Percentiles rank a stretch among this genome's conserved stretches.
Conservation (phyloP, 2,888 invertebrate species). For the Lasioglossum lativentre region DNA sequence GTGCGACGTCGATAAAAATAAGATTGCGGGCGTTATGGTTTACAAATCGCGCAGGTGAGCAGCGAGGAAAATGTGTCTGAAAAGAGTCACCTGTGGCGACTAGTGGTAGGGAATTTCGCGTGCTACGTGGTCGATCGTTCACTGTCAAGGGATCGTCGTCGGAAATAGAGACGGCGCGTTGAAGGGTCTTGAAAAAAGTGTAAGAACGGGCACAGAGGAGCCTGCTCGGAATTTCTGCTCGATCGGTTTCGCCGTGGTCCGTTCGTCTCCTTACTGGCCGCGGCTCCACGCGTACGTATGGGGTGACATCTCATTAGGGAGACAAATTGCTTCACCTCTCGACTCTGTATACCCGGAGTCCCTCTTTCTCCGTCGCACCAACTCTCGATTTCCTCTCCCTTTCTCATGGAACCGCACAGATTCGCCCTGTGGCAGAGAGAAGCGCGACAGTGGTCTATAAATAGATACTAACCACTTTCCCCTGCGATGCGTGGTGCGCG, state of each 20-base stretch:
- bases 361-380: slow-evolving; percentile 18
- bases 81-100: not conserved
- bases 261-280: slow-evolving; percentile 71
- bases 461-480: slow-evolving; percentile 69
- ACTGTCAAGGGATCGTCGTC: slow-evolving; percentile 49
- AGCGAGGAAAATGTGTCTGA: not conserved
- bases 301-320: slow-evolving; percentile 85
- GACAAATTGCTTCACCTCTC: slow-evolving; percentile 84
- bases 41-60: not conserved
- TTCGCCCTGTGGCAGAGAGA: slow-evolving; percentile 35
- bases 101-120: not conserved
- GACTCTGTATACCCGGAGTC: slow-evolving; percentile 61
- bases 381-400: not conserved
- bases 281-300: slow-evolving; percentile 73
- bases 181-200: slow-evolving; percentile 19
- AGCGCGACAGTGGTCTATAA: slow-evolving; percentile 65
- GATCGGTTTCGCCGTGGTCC: slow-evolving; percentile 70
- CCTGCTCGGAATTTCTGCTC: slow-evolving; percentile 68
- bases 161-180: slow-evolving; percentile 7
- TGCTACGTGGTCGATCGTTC: slow-evolving; percentile 42
- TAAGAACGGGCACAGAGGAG: slow-evolving; percentile 41
- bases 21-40: not conserved
- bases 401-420: not conserved
- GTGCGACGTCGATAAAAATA: not conserved
- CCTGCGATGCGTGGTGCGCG: slow-evolving; percentile 43